phyloP scores from a whole-genome alignment of 2,113 vertebrate genomes.

The Phalacrocorax pelagicus region DNA sequence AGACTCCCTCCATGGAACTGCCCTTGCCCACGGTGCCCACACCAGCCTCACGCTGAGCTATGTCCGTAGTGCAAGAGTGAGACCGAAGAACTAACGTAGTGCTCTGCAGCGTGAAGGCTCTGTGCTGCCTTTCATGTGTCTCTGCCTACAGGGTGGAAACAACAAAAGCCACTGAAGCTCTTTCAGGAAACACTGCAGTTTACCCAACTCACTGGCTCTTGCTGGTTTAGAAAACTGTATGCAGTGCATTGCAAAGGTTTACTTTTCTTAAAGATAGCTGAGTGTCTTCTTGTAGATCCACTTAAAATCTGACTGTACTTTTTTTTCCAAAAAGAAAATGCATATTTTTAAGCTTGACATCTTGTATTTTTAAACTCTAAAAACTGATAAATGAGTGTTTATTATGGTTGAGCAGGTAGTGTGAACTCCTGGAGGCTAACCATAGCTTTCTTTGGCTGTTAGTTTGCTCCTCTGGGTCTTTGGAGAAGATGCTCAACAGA shows the following conservation, averaged over 20 bases:
- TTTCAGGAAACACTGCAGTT: background rate
- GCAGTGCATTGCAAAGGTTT: conserved; percentile 14
- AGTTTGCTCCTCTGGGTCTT: background rate
- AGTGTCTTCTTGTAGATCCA: conserved; percentile 1
- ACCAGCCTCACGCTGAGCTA: conserved; percentile 61
- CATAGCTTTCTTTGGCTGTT: accelerated
- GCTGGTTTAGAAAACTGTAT: background rate
- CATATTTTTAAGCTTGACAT: conserved; percentile 24
- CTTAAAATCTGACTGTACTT: conserved; percentile 1
- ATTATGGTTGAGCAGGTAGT: background rate
- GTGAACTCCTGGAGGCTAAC: background rate
- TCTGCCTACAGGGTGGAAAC: background rate
- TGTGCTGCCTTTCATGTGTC: background rate
- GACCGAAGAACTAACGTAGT: background rate
- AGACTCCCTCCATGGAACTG: conserved; percentile 86
- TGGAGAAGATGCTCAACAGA: background rate
- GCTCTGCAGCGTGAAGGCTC: background rate
- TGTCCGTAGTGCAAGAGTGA: background rate
- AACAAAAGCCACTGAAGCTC: background rate
- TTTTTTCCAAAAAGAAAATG: background rate
- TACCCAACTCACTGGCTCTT: background rate
- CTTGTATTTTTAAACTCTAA: background rate
- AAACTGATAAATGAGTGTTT: background rate
- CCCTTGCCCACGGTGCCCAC: conserved; percentile 83
- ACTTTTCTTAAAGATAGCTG: conserved; percentile 5